Evolutionary conservation across 2,113 vertebrate genomes (phyloP).

Genomic region (Thomomys bottae): DNA sequence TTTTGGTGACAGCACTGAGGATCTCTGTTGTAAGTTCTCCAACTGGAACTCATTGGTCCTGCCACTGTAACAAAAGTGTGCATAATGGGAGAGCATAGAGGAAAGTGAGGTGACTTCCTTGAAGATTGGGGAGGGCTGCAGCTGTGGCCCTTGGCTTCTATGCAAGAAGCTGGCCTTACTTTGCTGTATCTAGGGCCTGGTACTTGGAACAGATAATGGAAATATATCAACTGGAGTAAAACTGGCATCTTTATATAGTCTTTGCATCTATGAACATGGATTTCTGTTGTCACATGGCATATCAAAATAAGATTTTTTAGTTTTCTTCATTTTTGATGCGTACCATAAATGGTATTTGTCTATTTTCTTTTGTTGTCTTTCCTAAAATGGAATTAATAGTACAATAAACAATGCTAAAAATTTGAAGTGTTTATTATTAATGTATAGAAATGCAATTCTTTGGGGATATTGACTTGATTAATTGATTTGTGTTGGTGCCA

Average conservation of each 20-base stretch:
- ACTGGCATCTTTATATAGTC: neutral
- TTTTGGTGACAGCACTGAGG: neutral
- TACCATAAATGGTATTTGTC: neutral
- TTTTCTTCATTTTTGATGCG: conserved; percentile 15
- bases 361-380: neutral
- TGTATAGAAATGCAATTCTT: neutral
- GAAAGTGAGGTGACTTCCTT: neutral
- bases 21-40: neutral
- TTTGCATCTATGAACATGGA: neutral
- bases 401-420: neutral
- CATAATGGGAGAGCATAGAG: neutral
- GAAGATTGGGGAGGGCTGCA: neutral
- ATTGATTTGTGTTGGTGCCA: neutral
- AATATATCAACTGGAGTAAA: neutral
- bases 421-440: conserved; percentile 17
- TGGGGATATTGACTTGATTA: neutral
- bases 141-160: neutral
- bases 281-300: conserved; percentile 36
- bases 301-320: neutral
- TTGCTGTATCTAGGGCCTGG: neutral
- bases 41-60: neutral
- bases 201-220: neutral
- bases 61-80: neutral
- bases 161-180: neutral
- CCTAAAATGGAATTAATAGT: neutral